These are phyloP conservation scores for Drosophila borealis DNA, from an alignment of 2,888 invertebrate species.

Conservation along the genomic window DNA sequence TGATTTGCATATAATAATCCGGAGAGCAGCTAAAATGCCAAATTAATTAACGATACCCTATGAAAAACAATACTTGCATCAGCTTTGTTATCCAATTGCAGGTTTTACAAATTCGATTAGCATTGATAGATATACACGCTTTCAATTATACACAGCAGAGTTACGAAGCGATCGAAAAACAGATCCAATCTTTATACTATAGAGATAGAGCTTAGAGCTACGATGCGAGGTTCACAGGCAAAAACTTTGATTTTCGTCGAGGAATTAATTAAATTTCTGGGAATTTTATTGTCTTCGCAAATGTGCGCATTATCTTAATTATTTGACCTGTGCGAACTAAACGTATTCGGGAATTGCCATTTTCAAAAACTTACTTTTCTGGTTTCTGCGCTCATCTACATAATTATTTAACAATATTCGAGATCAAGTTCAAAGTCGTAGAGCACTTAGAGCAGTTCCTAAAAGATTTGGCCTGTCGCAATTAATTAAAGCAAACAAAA, in stretches of 20 bases:
- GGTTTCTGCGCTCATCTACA: constrained; percentile 24
- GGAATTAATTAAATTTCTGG: constrained; percentile 15
- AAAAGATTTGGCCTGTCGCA: not conserved
- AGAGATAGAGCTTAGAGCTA: not conserved
- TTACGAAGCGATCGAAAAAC: not conserved
- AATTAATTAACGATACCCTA: constrained; percentile 46
- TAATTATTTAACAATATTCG: not conserved
- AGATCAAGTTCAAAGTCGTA: constrained; percentile 28
- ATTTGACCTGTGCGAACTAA: constrained; percentile 16
- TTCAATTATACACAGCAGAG: constrained; percentile 1
- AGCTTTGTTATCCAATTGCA: constrained; percentile 16
- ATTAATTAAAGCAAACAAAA: too few relatives aligned
- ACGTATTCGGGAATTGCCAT: constrained; percentile 10
- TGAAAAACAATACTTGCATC: constrained; percentile 13
- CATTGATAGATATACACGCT: not conserved
- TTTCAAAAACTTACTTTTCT: constrained; percentile 19
- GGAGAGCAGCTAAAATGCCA: constrained; percentile 26
- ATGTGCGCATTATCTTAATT: constrained; percentile 12
- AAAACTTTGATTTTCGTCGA: constrained; percentile 10
- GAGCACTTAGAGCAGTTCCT: not conserved
- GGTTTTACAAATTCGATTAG: constrained; percentile 5
- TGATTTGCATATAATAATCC: constrained; percentile 47
- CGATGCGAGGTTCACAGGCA: not conserved
- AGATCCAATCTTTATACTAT: not conserved
- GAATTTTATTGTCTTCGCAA: not conserved